Evolutionary conservation across 2,113 vertebrate species (phyloP).

Genomic region (Poeciliopsis occidentalis): DNA sequence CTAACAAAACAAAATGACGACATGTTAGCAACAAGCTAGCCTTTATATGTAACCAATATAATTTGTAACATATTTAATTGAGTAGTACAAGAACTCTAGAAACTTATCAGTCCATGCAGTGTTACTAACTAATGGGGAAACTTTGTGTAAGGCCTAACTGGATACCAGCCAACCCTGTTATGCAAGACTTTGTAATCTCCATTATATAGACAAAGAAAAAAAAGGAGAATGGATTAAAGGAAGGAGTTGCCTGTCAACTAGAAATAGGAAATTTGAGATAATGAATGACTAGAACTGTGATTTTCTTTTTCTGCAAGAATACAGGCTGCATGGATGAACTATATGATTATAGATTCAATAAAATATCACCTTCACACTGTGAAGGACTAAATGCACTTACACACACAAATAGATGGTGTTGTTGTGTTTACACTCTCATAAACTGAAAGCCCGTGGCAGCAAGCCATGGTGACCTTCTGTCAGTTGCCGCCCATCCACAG

Average conservation of each 20-base stretch:
- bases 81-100: not conserved
- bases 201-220: not conserved
- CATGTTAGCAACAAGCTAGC: not conserved
- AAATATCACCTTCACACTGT: conserved; percentile 20
- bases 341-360: conserved; percentile 40
- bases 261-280: not conserved
- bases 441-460: conserved; percentile 38
- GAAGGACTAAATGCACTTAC: conserved; percentile 8
- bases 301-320: not conserved
- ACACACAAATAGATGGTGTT: not conserved
- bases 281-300: not conserved
- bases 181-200: not conserved
- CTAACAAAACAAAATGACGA: not conserved
- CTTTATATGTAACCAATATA: too few relatives aligned
- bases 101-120: not conserved
- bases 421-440: conserved; percentile 22
- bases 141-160: not conserved
- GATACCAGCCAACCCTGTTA: not conserved
- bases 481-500: conserved; percentile 54
- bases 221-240: not conserved
- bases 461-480: conserved; percentile 52
- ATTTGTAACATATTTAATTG: not conserved
- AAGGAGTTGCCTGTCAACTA: not conserved
- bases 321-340: conserved; percentile 24
- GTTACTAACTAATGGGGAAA: not conserved